Evolutionary conservation across 2,113 vertebrate species (phyloP).

Genomic region (Mustela lutreola): DNA sequence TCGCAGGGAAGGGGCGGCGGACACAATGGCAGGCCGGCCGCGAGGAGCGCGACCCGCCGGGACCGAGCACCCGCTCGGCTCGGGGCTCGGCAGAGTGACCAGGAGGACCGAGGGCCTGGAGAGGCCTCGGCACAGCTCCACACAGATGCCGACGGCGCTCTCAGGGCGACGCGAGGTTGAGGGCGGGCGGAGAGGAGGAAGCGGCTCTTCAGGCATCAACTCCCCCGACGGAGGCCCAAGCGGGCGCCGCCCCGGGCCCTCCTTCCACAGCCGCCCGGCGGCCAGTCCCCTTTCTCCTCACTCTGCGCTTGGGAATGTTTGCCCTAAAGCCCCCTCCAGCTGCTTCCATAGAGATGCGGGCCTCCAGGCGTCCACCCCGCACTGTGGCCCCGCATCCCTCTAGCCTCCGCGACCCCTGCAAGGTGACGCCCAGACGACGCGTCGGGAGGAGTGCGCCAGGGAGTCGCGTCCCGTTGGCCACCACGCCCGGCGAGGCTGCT

Average conservation of each 20-base stretch:
- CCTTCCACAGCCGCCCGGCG: not conserved
- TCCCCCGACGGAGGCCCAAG: no score
- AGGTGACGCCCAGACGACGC: not conserved
- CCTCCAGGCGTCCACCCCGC: not conserved
- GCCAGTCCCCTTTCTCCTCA: no score
- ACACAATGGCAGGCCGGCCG: not conserved
- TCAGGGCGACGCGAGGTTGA: fast-evolving
- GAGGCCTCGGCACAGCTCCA: not conserved
- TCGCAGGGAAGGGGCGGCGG: not conserved
- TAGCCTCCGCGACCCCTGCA: not conserved
- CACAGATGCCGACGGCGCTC: fast-evolving
- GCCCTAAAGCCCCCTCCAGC: not conserved
- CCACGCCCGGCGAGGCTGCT: fast-evolving
- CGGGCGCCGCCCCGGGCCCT: not conserved
- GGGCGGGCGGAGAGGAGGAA: not conserved
- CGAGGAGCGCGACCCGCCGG: no score
- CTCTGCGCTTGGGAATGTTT: not conserved
- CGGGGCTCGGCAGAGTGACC: no score
- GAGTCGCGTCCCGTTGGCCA: fast-evolving
- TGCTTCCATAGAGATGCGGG: not conserved
- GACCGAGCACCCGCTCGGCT: no score
- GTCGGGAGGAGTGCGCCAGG: not conserved
- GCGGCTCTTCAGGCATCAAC: no score
- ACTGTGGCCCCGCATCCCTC: not conserved
- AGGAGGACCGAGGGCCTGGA: not conserved